phyloP scores from a whole-genome alignment of 2,888 invertebrate genomes.

The Xanthia icteritia region DNA sequence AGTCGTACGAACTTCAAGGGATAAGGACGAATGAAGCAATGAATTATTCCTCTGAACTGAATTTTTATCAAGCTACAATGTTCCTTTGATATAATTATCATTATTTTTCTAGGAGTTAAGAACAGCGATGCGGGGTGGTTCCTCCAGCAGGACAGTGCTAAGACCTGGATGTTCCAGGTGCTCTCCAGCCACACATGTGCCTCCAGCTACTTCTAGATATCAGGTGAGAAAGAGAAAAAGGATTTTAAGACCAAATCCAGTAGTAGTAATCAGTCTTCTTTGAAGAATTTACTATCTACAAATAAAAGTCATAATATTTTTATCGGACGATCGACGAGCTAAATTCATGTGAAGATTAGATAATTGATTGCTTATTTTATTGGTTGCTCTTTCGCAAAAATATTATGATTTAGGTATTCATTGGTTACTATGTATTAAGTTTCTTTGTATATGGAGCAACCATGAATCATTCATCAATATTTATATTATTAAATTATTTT shows the following conservation, averaged over 20 bases:
- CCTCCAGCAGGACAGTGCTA: conserved; percentile 94
- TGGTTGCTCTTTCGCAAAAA: not conserved
- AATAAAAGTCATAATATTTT: not conserved
- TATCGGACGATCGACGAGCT: not conserved
- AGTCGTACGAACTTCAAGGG: no score
- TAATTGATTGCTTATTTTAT: not conserved
- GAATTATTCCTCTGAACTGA: no score
- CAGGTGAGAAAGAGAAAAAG: conserved; percentile 71
- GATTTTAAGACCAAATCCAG: no score
- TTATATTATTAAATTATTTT: no score
- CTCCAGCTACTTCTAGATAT: conserved; percentile 90
- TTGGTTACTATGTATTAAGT: no score
- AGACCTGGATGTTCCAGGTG: conserved; percentile 94
- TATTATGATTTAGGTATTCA: not conserved
- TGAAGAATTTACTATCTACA: not conserved
- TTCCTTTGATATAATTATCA: not conserved
- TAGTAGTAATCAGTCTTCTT: not conserved
- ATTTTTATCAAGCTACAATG: not conserved
- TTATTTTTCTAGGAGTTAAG: conserved; percentile 93
- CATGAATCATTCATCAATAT: no score
- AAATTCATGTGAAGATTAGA: not conserved
- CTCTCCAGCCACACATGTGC: conserved; percentile 94
- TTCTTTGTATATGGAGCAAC: no score
- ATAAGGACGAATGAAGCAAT: no score
- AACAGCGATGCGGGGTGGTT: conserved; percentile 96